Conservation (phyloP, 1,140 invertebrate species). For the Teleogryllus occipitalis region DNA sequence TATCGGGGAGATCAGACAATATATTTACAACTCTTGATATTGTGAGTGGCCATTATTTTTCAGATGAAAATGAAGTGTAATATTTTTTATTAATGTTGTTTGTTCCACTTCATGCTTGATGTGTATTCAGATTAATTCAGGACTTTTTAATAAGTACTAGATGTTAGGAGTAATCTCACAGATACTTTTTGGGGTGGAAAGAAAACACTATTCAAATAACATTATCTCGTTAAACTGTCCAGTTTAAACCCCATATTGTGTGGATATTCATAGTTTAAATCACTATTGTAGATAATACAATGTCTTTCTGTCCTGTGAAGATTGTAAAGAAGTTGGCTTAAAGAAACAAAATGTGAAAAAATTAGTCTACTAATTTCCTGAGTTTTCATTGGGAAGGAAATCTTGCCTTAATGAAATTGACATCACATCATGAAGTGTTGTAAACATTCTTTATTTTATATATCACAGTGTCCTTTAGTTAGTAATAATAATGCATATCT, state of each 20-base stretch:
- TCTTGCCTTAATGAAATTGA: conserved; percentile 1
- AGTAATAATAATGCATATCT: not conserved
- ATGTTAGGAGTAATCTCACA: not conserved
- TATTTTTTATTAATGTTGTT: conserved; percentile 21
- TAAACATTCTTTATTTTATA: not conserved
- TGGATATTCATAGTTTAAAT: not conserved
- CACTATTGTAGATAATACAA: not conserved
- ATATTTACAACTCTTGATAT: conserved; percentile 20
- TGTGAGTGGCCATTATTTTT: conserved; percentile 19
- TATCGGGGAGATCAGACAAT: conserved; percentile 21
- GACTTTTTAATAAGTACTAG: conserved; percentile 2
- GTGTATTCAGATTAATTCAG: conserved; percentile 1
- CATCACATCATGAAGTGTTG: conserved; percentile 4
- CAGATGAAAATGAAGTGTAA: conserved; percentile 19
- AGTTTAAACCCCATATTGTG: not conserved
- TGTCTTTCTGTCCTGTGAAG: not conserved
- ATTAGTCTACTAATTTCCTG: not conserved
- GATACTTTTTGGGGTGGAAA: not conserved
- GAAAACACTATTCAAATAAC: not conserved
- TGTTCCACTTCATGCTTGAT: conserved; percentile 10
- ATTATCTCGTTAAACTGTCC: not conserved
- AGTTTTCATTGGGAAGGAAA: not conserved
- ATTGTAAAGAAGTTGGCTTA: not conserved
- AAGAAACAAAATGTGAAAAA: not conserved
- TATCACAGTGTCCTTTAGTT: not conserved